Evolutionary conservation across 2,797 vertebrate species (phyloP).

Genomic region (Pseudomugil tenellus): DNA sequence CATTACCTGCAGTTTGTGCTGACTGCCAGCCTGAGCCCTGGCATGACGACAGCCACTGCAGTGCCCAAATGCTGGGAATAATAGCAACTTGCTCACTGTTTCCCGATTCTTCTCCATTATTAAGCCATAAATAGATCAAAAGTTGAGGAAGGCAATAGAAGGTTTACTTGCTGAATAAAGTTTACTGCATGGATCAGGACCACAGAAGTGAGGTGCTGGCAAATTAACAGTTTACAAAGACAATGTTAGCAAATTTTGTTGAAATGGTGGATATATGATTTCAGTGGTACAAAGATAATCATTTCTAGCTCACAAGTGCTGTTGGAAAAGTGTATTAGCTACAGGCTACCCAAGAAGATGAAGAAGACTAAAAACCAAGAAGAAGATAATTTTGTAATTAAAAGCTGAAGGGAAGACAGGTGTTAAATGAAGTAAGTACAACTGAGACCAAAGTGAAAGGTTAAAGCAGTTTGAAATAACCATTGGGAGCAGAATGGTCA

Average conservation of each 20-base stretch:
- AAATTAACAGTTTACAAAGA: constrained; percentile 22
- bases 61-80: constrained; percentile 59
- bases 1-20: constrained; percentile 81
- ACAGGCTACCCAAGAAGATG: too few species aligned
- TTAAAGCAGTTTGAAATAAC: too few species aligned
- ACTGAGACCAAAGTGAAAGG: neutral
- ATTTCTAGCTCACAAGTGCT: neutral
- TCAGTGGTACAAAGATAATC: neutral
- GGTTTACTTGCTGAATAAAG: constrained; percentile 31
- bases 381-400: too few species aligned
- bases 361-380: too few species aligned
- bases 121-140: constrained; percentile 57
- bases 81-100: constrained; percentile 48
- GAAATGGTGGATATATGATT: neutral
- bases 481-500: neutral
- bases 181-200: constrained; percentile 29
- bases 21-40: constrained; percentile 74
- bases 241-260: neutral
- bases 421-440: neutral
- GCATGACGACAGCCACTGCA: constrained; percentile 67
- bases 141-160: constrained; percentile 5
- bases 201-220: constrained; percentile 15
- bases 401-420: too few species aligned
- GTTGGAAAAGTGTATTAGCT: too few species aligned
- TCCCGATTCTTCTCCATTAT: constrained; percentile 60